Evolutionary conservation across 2,888 invertebrate genomes (phyloP).

Genomic region (Drosophila rellima): DNA sequence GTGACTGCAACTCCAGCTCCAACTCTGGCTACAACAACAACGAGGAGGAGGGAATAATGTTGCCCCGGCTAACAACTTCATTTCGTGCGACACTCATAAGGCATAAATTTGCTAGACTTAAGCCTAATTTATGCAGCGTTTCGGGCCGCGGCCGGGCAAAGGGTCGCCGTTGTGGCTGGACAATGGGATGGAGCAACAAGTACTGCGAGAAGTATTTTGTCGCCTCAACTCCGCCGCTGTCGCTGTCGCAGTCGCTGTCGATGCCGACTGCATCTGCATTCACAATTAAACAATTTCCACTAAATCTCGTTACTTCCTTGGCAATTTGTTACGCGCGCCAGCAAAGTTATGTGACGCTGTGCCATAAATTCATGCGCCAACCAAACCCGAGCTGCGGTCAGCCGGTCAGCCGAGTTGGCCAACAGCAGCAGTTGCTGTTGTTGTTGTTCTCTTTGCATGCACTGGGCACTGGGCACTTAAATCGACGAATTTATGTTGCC

Average conservation of each 20-base stretch:
- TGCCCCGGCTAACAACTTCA: constrained; percentile 85
- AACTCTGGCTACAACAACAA: constrained; percentile 4
- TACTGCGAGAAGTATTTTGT: constrained; percentile 65
- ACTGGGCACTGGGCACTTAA: constrained; percentile 74
- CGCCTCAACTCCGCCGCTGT: constrained; percentile 39
- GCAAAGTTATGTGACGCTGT: constrained; percentile 85
- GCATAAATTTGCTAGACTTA: constrained; percentile 85
- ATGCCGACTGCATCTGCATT: constrained; percentile 79
- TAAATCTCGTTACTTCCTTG: constrained; percentile 85
- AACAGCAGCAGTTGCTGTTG: constrained; percentile 47
- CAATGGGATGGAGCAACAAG: constrained; percentile 64
- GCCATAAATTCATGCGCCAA: constrained; percentile 83
- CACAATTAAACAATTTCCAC: constrained; percentile 85
- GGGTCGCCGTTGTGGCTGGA: constrained; percentile 58
- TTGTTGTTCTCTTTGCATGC: constrained; percentile 60
- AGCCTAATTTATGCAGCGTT: constrained; percentile 84
- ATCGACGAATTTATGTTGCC: constrained; percentile 80
- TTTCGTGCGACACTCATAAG: constrained; percentile 83
- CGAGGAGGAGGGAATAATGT: constrained; percentile 75
- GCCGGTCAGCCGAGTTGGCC: constrained; percentile 36
- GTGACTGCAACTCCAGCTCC: constrained; percentile 9
- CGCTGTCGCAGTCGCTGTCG: constrained; percentile 22
- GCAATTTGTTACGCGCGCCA: constrained; percentile 85
- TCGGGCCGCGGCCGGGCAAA: constrained; percentile 55
- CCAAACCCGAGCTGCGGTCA: constrained; percentile 49